Percentiles rank a stretch among this genome's conserved stretches.
Evolutionary conservation across 2,888 invertebrate species (phyloP).

Genomic region (Polymixis lichenea): DNA sequence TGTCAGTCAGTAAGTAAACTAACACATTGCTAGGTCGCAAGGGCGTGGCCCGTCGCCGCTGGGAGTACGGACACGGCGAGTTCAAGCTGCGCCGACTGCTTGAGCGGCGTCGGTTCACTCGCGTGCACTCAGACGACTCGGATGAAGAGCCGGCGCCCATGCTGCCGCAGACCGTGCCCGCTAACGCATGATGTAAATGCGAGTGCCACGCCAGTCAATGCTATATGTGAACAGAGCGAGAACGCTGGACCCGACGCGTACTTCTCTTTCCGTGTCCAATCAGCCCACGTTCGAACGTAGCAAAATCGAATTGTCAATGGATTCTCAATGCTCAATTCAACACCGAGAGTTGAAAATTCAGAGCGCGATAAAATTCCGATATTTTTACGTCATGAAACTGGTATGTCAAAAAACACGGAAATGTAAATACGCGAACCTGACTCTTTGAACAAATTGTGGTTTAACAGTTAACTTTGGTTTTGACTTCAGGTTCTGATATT

Average conservation of each 20-base stretch:
- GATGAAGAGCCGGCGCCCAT: constrained; percentile 92
- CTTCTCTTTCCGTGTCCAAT: background rate
- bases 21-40: constrained; percentile 81
- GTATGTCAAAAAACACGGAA: background rate
- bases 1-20: constrained; percentile 14
- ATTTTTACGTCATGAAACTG: background rate
- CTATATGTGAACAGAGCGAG: constrained; percentile 50
- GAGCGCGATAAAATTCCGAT: too few relatives aligned
- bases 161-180: constrained; percentile 81
- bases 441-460: constrained; percentile 18
- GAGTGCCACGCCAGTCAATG: constrained; percentile 38
- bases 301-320: too few relatives aligned
- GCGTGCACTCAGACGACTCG: constrained; percentile 92
- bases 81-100: constrained; percentile 92
- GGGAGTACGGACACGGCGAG: constrained; percentile 89
- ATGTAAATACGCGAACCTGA: background rate
- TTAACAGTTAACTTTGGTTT: background rate
- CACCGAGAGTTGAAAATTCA: too few relatives aligned
- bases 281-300: too few relatives aligned
- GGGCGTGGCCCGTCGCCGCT: constrained; percentile 82
- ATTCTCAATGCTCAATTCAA: too few relatives aligned
- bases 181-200: constrained; percentile 77
- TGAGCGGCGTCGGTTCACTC: constrained; percentile 91
- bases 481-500: background rate
- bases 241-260: constrained; percentile 6